Evolutionary conservation across 2,888 invertebrate species (phyloP), one percentile per base, ranked within the genome.

Genomic region (Tryphoninae sp.): DNA sequence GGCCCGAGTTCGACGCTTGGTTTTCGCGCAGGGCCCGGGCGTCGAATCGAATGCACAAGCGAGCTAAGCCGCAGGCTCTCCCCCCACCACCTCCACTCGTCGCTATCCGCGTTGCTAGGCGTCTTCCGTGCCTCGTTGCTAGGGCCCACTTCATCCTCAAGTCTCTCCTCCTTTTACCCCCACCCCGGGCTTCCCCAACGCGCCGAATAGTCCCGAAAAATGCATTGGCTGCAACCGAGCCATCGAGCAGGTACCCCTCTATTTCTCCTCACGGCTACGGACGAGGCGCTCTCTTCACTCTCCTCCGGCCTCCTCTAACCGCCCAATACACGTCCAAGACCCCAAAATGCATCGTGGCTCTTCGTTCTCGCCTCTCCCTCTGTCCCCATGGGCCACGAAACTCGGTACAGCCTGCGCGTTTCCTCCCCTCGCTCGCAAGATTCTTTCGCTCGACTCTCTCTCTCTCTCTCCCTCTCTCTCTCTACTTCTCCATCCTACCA

Each of bases 151-250:
- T 59, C 45, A 53, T 84, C 80, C 74, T 85, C 73, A 55, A 65
- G 83, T 84, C 85, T 84, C 79, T 83, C 84, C 83, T 86, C 81
- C 81, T 83, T 76, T 81, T 84, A 84, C 84, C 87, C 84, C 87
- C 87, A 83, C 85, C 88, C 86, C 86, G 84, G 87, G 86, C 86
- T 85, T 76, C 84, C 79, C 68, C 71, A 73, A 11, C 33, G 65
- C 85, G 84, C 87, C 91, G 88, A 90, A 89, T 91, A 91, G 91
- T 90, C 90, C 91, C 89, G 51, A 89, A 91, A 91, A 82, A 91
- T 89, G 89, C 90, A 89, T 89, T 88, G 87, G 78, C 61, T 64
- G 72, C 61, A 53, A 68, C 51, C 67, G 59, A 51, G 33, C 33
- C 64, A 81, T 84, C 84, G 84, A 84, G 69, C 82, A 78, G 80